Conservation (phyloP, 2,113 vertebrate genomes). For the Deroptyus accipitrinus region DNA sequence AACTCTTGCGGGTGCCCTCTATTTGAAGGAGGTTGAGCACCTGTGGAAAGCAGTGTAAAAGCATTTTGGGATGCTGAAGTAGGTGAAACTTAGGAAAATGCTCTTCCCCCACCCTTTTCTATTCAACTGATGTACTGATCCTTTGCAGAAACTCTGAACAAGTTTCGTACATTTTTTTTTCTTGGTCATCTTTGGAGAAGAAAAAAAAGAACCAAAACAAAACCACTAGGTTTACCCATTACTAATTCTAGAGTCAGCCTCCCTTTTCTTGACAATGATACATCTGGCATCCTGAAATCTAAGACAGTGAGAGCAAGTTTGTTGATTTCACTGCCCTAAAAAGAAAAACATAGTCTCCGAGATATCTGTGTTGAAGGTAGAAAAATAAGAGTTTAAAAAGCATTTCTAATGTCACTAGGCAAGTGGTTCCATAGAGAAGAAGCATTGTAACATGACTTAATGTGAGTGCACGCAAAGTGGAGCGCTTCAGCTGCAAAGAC, state of each 20-base stretch:
- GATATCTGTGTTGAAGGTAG: neutral
- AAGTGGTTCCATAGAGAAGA: neutral
- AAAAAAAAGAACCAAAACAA: neutral
- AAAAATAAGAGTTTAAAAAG: neutral
- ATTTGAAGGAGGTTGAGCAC: neutral
- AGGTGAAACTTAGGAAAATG: neutral
- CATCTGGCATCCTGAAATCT: neutral
- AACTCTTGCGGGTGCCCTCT: neutral
- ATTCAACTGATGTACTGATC: neutral
- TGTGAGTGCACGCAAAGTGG: neutral
- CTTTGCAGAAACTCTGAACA: neutral
- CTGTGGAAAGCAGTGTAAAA: neutral
- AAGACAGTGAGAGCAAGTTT: neutral
- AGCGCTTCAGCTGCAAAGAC: neutral
- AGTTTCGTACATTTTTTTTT: neutral
- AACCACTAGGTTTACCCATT: neutral
- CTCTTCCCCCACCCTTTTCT: neutral
- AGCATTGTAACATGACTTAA: neutral
- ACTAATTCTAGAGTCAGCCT: neutral
- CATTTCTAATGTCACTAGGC: neutral
- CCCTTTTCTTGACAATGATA: neutral
- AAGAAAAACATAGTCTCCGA: neutral
- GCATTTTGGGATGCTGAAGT: neutral
- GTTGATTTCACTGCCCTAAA: neutral
- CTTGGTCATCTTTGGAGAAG: rapidly evolving